Conservation (phyloP, 2,888 invertebrate species). For the Autographa gamma region DNA sequence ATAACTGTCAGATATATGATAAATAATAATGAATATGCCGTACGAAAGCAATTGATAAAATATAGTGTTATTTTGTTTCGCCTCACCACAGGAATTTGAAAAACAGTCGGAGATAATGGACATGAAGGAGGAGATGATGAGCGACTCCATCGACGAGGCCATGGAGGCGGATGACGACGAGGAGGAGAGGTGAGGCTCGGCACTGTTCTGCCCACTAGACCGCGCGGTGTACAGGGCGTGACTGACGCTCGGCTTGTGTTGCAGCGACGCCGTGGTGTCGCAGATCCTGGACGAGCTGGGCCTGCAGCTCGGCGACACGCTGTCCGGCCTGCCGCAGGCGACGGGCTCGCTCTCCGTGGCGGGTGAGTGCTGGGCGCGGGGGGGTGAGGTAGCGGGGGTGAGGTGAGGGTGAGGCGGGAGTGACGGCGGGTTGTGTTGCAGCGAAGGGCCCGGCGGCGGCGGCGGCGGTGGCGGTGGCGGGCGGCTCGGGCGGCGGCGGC, state of each 20-base stretch:
- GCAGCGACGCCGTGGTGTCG: conserved; percentile 96
- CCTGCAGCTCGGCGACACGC: conserved; percentile 97
- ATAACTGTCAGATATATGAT: no score
- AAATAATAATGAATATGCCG: no score
- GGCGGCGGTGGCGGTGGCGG: conserved; percentile 83
- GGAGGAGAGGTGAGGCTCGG: conserved; percentile 93
- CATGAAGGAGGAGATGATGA: conserved; percentile 99
- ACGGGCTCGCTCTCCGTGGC: conserved; percentile 88
- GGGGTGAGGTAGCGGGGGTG: not conserved
- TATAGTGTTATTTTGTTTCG: not conserved
- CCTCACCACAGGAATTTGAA: conserved; percentile 97
- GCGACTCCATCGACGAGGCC: conserved; percentile 99
- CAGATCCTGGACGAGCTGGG: conserved; percentile 99
- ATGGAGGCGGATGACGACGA: conserved; percentile 99
- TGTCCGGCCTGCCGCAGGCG: conserved; percentile 95
- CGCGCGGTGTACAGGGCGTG: not conserved
- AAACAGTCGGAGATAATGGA: conserved; percentile 99
- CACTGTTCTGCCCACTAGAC: not conserved
- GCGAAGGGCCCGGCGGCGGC: conserved; percentile 91
- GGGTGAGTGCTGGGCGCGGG: conserved; percentile 66
- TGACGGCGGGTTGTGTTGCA: conserved; percentile 47
- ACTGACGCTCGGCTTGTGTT: not conserved
- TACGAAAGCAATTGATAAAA: no score
- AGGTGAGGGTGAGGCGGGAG: not conserved
- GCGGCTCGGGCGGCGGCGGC: conserved; percentile 82